phyloP scores from a whole-genome alignment of 2,888 invertebrate species.

The Meliscaeva auricollis region DNA sequence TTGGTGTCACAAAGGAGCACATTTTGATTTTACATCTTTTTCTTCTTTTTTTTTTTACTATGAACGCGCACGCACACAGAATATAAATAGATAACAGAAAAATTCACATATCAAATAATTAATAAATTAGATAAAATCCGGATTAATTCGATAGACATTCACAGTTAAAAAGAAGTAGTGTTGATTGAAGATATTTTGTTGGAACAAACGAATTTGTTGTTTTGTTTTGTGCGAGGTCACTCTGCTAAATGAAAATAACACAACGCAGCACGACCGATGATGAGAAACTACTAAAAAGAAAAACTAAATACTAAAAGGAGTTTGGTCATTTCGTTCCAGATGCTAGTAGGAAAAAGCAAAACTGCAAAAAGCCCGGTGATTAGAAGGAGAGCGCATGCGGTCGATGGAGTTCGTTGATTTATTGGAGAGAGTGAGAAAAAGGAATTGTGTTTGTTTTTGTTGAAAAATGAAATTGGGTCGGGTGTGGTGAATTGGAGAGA shows the following conservation, averaged over 20 bases:
- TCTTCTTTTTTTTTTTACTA: slow-evolving; percentile 20
- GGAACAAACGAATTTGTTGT: neutral
- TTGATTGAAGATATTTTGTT: slow-evolving; percentile 1
- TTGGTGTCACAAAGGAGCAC: slow-evolving; percentile 74
- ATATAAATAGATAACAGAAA: slow-evolving; percentile 44
- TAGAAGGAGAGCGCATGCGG: slow-evolving; percentile 69
- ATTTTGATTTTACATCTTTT: slow-evolving; percentile 60
- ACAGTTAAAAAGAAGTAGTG: slow-evolving; percentile 9
- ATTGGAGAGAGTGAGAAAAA: slow-evolving; percentile 50
- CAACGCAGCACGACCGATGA: slow-evolving; percentile 53
- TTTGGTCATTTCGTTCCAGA: slow-evolving; percentile 27
- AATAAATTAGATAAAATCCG: neutral
- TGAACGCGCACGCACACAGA: slow-evolving; percentile 57
- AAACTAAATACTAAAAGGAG: slow-evolving; percentile 30
- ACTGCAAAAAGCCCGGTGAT: slow-evolving; percentile 30
- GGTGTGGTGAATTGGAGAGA: slow-evolving; percentile 13
- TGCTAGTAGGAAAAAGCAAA: slow-evolving; percentile 28
- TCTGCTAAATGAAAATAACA: neutral
- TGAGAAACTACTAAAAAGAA: slow-evolving; percentile 53
- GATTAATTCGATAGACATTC: no score
- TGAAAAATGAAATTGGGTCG: slow-evolving; percentile 3
- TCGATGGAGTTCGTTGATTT: neutral
- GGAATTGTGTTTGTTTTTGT: slow-evolving; percentile 42
- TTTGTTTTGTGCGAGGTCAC: neutral
- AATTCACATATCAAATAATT: neutral